A percentile compares a stretch with the other conserved stretches of the same genome.
phyloP scores from a whole-genome alignment of 2,113 vertebrate genomes.

The Oreochromis niloticus region DNA sequence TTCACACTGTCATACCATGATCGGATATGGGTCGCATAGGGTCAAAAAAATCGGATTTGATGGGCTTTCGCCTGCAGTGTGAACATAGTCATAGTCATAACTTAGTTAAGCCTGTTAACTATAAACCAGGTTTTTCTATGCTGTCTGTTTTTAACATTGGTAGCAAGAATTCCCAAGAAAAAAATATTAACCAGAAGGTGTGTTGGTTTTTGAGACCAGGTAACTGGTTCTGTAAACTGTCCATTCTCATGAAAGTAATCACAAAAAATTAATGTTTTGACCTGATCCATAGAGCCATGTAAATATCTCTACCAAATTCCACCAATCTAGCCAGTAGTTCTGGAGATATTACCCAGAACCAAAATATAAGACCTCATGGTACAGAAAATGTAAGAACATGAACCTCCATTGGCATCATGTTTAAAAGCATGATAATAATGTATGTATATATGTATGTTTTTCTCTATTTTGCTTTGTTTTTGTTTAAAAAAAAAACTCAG shows the following conservation, averaged over 20 bases:
- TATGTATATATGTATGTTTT: neutral
- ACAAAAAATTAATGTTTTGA: neutral
- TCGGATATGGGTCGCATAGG: no score
- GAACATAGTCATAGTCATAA: neutral
- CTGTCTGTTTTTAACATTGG: neutral
- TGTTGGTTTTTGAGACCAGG: neutral
- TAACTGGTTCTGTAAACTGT: neutral
- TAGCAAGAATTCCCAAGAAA: neutral
- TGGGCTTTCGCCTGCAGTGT: no score
- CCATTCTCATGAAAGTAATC: neutral
- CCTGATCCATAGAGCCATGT: neutral
- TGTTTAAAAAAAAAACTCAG: neutral
- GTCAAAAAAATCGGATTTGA: no score
- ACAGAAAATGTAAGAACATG: neutral
- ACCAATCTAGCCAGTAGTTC: neutral
- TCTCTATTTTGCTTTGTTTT: neutral
- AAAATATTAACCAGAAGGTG: neutral
- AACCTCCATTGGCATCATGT: neutral
- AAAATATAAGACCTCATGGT: neutral
- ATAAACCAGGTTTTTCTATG: neutral
- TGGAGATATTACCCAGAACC: neutral
- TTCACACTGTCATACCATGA: no score
- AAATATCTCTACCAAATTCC: neutral
- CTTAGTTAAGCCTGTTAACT: neutral
- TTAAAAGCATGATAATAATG: neutral